Evolutionary conservation across 2,113 vertebrate genomes (phyloP), one percentile per base, ranked within the genome.

Genomic region (Amazona guildingii): DNA sequence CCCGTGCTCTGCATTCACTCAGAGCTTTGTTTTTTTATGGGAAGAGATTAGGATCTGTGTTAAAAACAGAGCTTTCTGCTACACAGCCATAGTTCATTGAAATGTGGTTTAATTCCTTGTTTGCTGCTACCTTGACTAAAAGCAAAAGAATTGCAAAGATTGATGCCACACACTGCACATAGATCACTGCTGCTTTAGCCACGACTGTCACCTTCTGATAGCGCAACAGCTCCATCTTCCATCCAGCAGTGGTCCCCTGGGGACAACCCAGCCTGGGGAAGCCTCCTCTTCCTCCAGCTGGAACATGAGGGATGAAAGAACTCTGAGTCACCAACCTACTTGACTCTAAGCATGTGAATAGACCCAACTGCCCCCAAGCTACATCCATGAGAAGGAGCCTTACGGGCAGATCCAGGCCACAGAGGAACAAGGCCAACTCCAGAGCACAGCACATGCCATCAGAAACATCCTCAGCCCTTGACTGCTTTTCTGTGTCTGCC

Each of bases 281-380:
- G 23, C 31, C 28, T 13, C 27, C 21, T 70, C 20, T 19, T 63
- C 27, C 19, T 51, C 48, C 46, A n/a, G 9, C 6, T 15, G 14
- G 41, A 17, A 20, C 10, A 11, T 0, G 2, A 9, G 2, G 46
- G 19, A 44, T 17, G 37, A 85, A 31, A 48, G 27, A 10, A n/a
- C 46, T 49, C 91, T 3, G 2, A 37, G 28, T 54, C 62, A 48
- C 37, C 55, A 39, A 31, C 0, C 0, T 1, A 1, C 20, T 29
- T 41, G 28, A 43, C 43, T 29, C 49, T 37, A 52, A 84, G 10
- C 11, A 24, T 0, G 1, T 20, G 27, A 49, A 25, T 2, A 63
- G 19, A 77, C 29, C 35, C 0, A 0, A 28, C 0, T 27, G 28
- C 15, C 43, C n/a, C 23, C n/a, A 54, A 5, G 20, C 39, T 31